Conservation (phyloP, 2,113 vertebrate species). For the Mesitornis unicolor region DNA sequence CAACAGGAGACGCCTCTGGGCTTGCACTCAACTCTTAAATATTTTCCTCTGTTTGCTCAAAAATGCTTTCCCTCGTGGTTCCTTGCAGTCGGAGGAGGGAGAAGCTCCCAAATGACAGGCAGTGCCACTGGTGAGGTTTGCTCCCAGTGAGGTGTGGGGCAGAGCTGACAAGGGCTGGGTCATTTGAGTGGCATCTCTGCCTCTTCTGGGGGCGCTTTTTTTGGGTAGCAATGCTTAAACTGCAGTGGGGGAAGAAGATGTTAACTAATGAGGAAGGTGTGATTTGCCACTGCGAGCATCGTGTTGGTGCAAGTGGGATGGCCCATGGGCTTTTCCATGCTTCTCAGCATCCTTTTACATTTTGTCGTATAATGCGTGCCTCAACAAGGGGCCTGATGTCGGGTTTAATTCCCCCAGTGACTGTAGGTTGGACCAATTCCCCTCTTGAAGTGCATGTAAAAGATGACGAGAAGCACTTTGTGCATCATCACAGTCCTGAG, state of each 20-base stretch:
- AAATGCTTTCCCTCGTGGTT: fast-evolving
- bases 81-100: background rate
- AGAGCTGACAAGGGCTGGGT: background rate
- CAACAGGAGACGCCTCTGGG: background rate
- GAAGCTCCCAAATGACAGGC: background rate
- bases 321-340: background rate
- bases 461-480: background rate
- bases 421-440: background rate
- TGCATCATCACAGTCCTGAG: background rate
- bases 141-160: fast-evolving
- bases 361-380: background rate
- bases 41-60: background rate
- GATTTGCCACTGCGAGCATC: background rate
- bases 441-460: fast-evolving
- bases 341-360: background rate
- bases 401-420: background rate
- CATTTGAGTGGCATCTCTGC: background rate
- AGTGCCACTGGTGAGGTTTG: too few relatives aligned
- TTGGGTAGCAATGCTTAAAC: background rate
- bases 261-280: background rate
- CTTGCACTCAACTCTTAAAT: background rate
- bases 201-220: background rate
- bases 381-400: background rate
- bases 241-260: background rate
- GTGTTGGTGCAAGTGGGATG: background rate